Evolutionary conservation across 1,140 invertebrate species (phyloP).

Genomic region (Nymphalis io): DNA sequence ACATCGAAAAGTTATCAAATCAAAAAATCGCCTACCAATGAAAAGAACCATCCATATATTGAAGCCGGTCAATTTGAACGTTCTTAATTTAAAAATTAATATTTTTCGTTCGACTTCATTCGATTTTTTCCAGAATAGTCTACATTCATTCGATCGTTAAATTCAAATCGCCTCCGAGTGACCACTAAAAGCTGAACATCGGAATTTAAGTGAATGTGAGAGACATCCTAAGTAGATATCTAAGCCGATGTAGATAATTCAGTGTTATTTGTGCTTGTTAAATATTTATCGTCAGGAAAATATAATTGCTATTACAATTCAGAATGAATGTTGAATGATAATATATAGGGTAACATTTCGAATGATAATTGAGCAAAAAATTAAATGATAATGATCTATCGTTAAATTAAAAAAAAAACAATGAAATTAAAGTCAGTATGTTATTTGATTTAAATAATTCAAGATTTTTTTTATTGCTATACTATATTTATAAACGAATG

Average conservation of each 20-base stretch:
- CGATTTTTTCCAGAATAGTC: constrained; percentile 33
- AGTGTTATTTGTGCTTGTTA: constrained; percentile 27
- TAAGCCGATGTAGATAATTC: constrained; percentile 19
- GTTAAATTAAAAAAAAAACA: too few species aligned
- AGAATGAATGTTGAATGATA: background rate
- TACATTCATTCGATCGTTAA: constrained; percentile 39
- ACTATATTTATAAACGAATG: too few species aligned
- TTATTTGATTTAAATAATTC: too few species aligned
- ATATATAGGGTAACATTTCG: background rate
- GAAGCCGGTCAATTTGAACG: too few species aligned
- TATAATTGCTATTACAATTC: constrained; percentile 13
- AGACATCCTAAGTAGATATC: constrained; percentile 48
- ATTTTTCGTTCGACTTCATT: background rate
- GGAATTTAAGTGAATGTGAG: constrained; percentile 57
- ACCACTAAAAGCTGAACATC: constrained; percentile 55
- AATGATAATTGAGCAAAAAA: too few species aligned
- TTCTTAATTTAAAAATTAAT: background rate
- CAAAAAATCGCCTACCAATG: too few species aligned
- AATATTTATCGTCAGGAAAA: constrained; percentile 45
- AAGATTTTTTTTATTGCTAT: too few species aligned
- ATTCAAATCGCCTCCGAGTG: constrained; percentile 54
- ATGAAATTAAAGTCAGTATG: too few species aligned
- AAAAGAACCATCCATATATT: too few species aligned
- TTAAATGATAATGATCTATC: too few species aligned
- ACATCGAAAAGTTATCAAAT: too few species aligned